Percentiles rank a stretch among this genome's conserved stretches.
Evolutionary conservation across 2,797 vertebrate species (phyloP).

Genomic region (Smutsia temminckii): DNA sequence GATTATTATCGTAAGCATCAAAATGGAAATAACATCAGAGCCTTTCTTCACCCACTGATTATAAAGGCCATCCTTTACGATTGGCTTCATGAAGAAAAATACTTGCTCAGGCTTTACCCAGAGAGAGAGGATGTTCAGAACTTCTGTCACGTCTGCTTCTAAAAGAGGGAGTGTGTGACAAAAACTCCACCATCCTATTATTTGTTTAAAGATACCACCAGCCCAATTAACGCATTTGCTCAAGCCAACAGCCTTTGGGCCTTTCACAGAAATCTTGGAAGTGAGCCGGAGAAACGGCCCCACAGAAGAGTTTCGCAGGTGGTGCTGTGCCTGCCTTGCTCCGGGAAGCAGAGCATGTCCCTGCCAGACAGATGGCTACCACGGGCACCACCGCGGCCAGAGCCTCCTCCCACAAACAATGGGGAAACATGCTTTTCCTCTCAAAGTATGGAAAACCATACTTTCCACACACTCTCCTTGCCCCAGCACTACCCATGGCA

Average conservation of each 20-base stretch:
- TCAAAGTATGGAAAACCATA: background rate
- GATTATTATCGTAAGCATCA: background rate
- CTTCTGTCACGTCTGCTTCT: background rate
- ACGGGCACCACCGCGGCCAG: background rate
- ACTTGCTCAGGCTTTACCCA: background rate
- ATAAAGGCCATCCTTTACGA: background rate
- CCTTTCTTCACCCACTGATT: background rate
- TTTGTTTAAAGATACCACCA: conserved; percentile 54
- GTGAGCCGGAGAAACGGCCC: conserved; percentile 27
- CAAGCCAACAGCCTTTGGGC: conserved; percentile 64
- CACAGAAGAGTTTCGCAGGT: conserved; percentile 33
- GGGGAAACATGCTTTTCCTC: background rate
- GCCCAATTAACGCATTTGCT: conserved; percentile 67
- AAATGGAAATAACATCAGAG: background rate
- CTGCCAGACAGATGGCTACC: conserved; percentile 69
- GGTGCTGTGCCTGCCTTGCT: conserved; percentile 52
- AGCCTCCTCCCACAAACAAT: background rate
- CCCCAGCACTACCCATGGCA: background rate
- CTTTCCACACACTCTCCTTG: background rate
- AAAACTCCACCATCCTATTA: background rate
- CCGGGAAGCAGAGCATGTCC: conserved; percentile 12
- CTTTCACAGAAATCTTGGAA: conserved; percentile 61
- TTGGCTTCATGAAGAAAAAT: background rate
- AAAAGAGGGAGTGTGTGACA: background rate
- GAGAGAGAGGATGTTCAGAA: background rate